phyloP scores from a whole-genome alignment of 2,888 invertebrate species.

The Oscheius sp. region DNA sequence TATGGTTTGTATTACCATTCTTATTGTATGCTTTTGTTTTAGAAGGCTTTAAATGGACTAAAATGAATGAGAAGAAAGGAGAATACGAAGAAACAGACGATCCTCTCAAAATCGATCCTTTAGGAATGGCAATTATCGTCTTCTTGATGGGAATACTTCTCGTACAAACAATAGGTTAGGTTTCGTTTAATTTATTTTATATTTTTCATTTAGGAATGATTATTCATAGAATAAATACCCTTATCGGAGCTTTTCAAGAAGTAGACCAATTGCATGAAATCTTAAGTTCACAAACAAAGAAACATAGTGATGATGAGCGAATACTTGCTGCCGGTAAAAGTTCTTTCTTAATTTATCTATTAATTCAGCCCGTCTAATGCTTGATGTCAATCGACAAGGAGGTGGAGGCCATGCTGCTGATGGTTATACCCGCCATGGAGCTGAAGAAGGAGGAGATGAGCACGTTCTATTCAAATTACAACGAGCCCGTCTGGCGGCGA shows the following conservation, averaged over 20 bases:
- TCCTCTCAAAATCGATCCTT: conserved; percentile 83
- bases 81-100: conserved; percentile 65
- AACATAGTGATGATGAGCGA: conserved; percentile 53
- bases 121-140: conserved; percentile 79
- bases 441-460: conserved; percentile 45
- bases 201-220: conserved; percentile 80
- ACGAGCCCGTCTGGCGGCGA: conserved; percentile 53
- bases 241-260: conserved; percentile 75
- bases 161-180: conserved; percentile 63
- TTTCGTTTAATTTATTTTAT: neutral
- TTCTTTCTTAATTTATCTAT: neutral
- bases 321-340: conserved; percentile 53
- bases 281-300: conserved; percentile 33
- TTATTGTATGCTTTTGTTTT: conserved; percentile 35
- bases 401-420: conserved; percentile 64
- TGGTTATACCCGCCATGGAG: conserved; percentile 64
- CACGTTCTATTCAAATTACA: conserved; percentile 70
- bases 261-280: conserved; percentile 63
- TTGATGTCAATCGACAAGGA: conserved; percentile 52
- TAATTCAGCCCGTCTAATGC: conserved; percentile 67
- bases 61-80: conserved; percentile 70
- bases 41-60: conserved; percentile 68
- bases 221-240: conserved; percentile 96
- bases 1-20: conserved; percentile 43
- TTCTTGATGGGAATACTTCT: conserved; percentile 70